Evolutionary conservation across 2,797 vertebrate species (phyloP).

Genomic region (Mormyrus proboscirostris): DNA sequence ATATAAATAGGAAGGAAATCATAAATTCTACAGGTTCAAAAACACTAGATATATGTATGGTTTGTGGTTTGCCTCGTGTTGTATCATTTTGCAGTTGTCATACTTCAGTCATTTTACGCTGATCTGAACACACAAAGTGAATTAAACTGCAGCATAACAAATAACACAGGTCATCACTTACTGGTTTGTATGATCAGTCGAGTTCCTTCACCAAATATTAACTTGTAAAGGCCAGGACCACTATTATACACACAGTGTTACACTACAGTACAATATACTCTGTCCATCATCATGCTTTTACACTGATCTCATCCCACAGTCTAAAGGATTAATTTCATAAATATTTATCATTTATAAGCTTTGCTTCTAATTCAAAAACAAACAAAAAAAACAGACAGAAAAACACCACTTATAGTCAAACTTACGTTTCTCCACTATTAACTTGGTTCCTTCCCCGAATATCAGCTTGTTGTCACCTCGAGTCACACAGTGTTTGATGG

Average conservation of each 20-base stretch:
- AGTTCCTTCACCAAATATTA: constrained; percentile 12
- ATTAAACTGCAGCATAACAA: background rate
- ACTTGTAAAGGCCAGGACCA: background rate
- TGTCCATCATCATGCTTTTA: background rate
- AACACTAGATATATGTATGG: no score
- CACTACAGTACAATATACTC: constrained; percentile 13
- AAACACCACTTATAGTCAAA: background rate
- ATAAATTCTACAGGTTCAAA: no score
- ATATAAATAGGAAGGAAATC: background rate
- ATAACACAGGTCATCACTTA: constrained; percentile 24
- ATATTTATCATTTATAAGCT: background rate
- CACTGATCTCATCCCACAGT: background rate
- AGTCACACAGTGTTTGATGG: constrained; percentile 5
- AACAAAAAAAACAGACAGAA: background rate
- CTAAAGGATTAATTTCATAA: background rate
- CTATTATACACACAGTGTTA: constrained; percentile 43
- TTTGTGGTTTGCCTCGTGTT: no score
- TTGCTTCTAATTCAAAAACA: background rate
- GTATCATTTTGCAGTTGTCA: no score
- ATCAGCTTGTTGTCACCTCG: background rate
- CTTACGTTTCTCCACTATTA: background rate
- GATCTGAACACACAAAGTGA: no score
- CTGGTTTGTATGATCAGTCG: constrained; percentile 23
- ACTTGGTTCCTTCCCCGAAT: constrained; percentile 2
- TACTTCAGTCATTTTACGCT: no score